These are phyloP conservation scores for Myripristis jacobus DNA, from an alignment of 2,797 vertebrate species.

Conservation along the genomic window DNA sequence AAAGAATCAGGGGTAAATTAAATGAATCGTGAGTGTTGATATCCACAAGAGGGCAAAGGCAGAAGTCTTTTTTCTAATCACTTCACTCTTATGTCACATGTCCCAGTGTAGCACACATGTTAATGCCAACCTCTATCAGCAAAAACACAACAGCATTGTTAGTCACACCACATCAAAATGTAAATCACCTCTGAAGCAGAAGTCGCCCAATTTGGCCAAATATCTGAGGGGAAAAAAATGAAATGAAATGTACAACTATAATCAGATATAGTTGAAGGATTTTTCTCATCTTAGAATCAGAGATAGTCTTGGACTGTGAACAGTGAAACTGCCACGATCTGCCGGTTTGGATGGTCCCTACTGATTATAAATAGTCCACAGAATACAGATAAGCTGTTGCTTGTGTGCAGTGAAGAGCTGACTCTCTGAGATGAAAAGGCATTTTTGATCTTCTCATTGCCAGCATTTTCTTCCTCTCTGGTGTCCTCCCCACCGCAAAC, in stretches of 20 bases:
- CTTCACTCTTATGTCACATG: background rate
- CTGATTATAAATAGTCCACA: constrained; percentile 70
- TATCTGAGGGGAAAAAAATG: background rate
- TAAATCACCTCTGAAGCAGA: constrained; percentile 2
- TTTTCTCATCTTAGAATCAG: constrained; percentile 21
- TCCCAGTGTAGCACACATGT: background rate
- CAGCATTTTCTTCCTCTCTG: constrained; percentile 46
- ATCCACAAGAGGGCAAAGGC: constrained; percentile 1
- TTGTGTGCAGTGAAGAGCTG: constrained; percentile 52
- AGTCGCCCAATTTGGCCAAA: background rate
- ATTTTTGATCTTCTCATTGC: constrained; percentile 63
- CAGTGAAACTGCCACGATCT: constrained; percentile 28
- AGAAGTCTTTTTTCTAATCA: background rate
- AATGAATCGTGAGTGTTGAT: background rate
- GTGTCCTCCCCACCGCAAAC: constrained; percentile 34
- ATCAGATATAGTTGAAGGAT: background rate
- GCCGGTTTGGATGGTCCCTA: constrained; percentile 37
- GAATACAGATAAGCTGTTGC: constrained; percentile 67
- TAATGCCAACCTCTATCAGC: background rate
- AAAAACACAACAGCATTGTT: background rate
- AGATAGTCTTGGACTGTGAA: constrained; percentile 40
- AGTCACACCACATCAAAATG: background rate
- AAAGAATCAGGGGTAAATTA: background rate
- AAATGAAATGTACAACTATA: background rate
- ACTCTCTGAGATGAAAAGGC: constrained; percentile 52